These are phyloP conservation scores for Ochotona princeps DNA, from an alignment of 2,113 vertebrate species.

Conservation along the genomic window DNA sequence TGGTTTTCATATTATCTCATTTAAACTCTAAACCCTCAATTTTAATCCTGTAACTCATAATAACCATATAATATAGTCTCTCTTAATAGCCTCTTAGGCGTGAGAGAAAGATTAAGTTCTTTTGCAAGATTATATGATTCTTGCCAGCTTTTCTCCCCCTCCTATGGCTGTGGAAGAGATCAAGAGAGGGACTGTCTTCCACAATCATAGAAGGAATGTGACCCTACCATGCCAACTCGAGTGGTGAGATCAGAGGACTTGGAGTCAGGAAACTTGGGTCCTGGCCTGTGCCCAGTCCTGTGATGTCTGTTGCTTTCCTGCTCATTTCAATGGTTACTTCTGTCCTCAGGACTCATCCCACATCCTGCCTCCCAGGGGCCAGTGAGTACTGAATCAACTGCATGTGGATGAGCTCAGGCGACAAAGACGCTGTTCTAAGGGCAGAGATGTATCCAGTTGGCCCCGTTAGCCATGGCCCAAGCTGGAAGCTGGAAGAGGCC, in stretches of 20 bases:
- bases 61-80: background rate
- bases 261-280: background rate
- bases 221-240: too few relatives aligned
- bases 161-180: background rate
- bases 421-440: background rate
- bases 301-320: background rate
- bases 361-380: background rate
- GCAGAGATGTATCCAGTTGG: background rate
- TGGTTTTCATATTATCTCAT: background rate
- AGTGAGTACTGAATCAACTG: background rate
- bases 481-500: background rate
- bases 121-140: background rate
- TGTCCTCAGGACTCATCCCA: background rate
- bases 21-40: background rate
- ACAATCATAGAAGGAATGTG: background rate
- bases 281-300: background rate
- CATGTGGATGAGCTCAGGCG: background rate
- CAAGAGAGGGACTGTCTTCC: background rate
- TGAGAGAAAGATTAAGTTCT: background rate
- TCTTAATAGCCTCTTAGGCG: background rate
- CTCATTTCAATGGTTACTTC: background rate
- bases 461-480: background rate
- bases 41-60: background rate
- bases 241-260: background rate
- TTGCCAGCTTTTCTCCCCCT: background rate